phyloP scores from a whole-genome alignment of 1,140 invertebrate genomes.

The Diuraphis noxia region DNA sequence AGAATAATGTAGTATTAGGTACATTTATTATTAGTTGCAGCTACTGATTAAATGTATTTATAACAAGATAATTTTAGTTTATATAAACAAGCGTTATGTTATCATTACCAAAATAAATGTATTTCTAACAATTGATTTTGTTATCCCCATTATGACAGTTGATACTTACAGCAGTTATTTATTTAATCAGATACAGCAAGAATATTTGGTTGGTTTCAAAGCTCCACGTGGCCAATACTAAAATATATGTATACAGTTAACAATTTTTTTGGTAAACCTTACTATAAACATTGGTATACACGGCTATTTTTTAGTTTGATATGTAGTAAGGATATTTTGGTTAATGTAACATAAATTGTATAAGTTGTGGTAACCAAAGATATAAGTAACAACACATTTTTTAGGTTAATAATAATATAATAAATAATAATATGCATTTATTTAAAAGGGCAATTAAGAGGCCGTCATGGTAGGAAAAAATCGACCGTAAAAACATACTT shows the following conservation, averaged over 20 bases:
- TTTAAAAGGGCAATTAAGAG: too few relatives aligned
- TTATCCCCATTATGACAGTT: neutral
- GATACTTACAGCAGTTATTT: neutral
- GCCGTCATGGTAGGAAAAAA: too few relatives aligned
- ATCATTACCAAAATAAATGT: constrained; percentile 7
- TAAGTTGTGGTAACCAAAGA: too few relatives aligned
- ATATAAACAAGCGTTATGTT: neutral
- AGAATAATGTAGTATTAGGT: neutral
- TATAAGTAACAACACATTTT: too few relatives aligned
- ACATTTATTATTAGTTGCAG: neutral
- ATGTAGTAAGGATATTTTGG: too few relatives aligned
- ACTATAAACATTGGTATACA: neutral
- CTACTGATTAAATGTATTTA: neutral
- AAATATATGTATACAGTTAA: neutral
- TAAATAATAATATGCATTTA: too few relatives aligned
- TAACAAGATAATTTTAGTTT: neutral
- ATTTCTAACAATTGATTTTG: neutral
- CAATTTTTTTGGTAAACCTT: neutral
- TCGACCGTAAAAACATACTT: too few relatives aligned
- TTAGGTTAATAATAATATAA: too few relatives aligned
- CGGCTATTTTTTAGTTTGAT: too few relatives aligned
- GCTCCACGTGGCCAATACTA: neutral
- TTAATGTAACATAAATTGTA: too few relatives aligned
- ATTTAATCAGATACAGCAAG: neutral
- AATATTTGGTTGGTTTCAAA: constrained; percentile 20